A percentile compares a stretch with the other conserved stretches of the same genome.
Evolutionary conservation across 2,113 vertebrate genomes (phyloP).

Genomic region (Chelonoidis abingdonii): DNA sequence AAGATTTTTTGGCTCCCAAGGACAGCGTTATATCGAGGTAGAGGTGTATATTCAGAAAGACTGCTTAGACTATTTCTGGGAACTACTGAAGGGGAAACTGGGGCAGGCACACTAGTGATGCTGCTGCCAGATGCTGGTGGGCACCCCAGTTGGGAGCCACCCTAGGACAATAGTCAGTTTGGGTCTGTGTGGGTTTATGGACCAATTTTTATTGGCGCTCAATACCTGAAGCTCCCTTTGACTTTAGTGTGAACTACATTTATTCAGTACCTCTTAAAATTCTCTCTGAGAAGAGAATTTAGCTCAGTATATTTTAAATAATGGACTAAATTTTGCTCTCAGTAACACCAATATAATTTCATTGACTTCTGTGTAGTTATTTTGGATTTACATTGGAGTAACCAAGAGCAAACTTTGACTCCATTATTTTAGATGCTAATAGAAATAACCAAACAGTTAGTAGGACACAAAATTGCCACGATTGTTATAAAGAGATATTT

Average conservation of each 20-base stretch:
- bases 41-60: too few species aligned
- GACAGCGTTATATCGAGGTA: too few species aligned
- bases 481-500: neutral
- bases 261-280: neutral
- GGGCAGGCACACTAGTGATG: neutral
- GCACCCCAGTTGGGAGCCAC: neutral
- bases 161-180: neutral
- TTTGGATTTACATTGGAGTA: neutral
- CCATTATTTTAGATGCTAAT: neutral
- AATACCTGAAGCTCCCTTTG: neutral
- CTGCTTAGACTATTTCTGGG: neutral
- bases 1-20: too few species aligned
- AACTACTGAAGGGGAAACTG: neutral
- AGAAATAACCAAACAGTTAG: neutral
- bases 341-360: neutral
- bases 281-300: neutral
- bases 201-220: neutral
- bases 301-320: neutral
- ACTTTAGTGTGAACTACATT: neutral
- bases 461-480: neutral
- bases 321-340: neutral
- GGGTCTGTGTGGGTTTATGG: neutral
- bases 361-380: neutral
- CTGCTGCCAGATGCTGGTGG: neutral
- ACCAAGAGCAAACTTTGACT: neutral